Evolutionary conservation across 2,888 invertebrate genomes (phyloP), one percentile per base, ranked within the genome.

Genomic region (Zygogramma bicolorata): DNA sequence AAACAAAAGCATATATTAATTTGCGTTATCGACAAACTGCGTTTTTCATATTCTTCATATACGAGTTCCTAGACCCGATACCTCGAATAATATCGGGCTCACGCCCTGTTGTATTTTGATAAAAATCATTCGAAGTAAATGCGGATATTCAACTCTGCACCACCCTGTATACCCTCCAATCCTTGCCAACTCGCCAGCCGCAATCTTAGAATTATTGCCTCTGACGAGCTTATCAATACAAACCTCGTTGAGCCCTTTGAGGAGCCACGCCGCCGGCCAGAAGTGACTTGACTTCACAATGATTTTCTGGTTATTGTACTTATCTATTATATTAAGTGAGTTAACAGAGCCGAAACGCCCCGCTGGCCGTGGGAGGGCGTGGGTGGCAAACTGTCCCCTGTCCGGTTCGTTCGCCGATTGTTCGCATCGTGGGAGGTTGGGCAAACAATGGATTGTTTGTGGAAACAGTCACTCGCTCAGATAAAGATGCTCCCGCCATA

Each of bases 271-370:
- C 78, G 79, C 79, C 76, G 62, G 57, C 70, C 75, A 70, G 72
- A 80, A 78, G 77, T 80, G 78, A 77, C 77, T 79, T 79, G 79
- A 81, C 80, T 81, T 81, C 77, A 77, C 79, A 76, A 75, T 76
- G 76, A 79, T 77, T 79, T 79, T 78, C 77, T 76, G 76, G 79
- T 79, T 79, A 79, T 76, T 76, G 74, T 75, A 70, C 76, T 80
- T 78, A 77, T 77, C 75, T 75, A 29, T 75, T 70, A 67, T 80
- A 75, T 73, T 74, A 76, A 80, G 80, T 78, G 78, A 74, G 80
- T 77, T 77, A 79, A 76, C 76, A 74, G 68, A 60, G 57, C 57
- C 38, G 71, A 49, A 20, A 68, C 49, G 15, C 42, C 75, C 75
- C 65, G 57, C 74, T 59, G 74, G 57, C 74, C 53, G 74, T 2